These are phyloP conservation scores for Adelognathus sp. DNA, from an alignment of 2,888 invertebrate species.

Conservation along the genomic window DNA sequence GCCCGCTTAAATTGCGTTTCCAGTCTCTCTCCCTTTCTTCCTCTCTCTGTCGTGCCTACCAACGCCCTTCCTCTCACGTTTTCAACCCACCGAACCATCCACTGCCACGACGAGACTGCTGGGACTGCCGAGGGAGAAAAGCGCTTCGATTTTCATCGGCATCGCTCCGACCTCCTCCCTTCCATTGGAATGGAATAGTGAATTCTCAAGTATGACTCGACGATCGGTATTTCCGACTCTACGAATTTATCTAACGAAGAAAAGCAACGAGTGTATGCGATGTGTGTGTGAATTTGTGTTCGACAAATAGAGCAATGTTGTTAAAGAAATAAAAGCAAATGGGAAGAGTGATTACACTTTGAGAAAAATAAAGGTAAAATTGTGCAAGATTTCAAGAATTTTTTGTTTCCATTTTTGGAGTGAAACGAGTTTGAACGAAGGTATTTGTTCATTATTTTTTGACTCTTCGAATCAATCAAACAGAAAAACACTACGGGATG, in stretches of 20 bases:
- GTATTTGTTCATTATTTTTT: too few relatives aligned
- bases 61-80: constrained; percentile 23
- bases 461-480: too few relatives aligned
- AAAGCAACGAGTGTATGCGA: background rate
- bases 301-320: too few relatives aligned
- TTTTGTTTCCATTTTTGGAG: too few relatives aligned
- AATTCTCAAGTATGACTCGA: constrained; percentile 49
- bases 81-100: constrained; percentile 10
- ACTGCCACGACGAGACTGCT: background rate
- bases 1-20: constrained; percentile 75
- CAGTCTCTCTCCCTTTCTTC: constrained; percentile 39
- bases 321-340: too few relatives aligned
- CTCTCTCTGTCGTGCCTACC: constrained; percentile 52
- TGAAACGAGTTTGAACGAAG: too few relatives aligned
- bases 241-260: background rate
- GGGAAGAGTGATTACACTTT: too few relatives aligned
- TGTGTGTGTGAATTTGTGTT: background rate
- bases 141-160: constrained; percentile 17
- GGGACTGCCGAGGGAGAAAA: background rate
- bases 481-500: too few relatives aligned
- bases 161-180: constrained; percentile 7
- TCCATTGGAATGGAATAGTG: constrained; percentile 3
- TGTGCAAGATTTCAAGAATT: too few relatives aligned
- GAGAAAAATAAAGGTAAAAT: too few relatives aligned
- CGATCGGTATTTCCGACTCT: background rate